phyloP scores from a whole-genome alignment of 2,113 vertebrate genomes.

The Chloebia gouldiae region DNA sequence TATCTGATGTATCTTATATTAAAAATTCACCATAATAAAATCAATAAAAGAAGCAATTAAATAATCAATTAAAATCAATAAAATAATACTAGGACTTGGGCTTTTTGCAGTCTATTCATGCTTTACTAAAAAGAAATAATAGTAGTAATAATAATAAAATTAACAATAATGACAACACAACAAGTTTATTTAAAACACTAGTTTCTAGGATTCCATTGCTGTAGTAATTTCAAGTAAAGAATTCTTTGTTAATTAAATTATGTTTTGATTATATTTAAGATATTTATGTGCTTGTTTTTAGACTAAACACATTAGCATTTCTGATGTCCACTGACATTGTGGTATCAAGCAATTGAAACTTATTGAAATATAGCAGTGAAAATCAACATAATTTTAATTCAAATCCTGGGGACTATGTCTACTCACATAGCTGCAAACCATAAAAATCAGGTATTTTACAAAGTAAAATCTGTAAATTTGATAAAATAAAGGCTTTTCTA shows the following conservation, averaged over 20 bases:
- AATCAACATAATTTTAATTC: background rate
- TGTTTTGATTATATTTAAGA: background rate
- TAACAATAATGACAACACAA: background rate
- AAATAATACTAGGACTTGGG: rapidly evolving
- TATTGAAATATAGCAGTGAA: background rate
- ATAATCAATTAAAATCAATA: background rate
- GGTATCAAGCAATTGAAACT: background rate
- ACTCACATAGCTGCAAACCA: background rate
- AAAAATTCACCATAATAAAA: too few relatives aligned
- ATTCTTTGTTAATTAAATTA: background rate
- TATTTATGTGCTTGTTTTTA: background rate
- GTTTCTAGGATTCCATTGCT: background rate
- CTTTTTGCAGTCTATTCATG: background rate
- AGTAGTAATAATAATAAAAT: too few relatives aligned
- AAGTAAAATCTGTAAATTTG: background rate
- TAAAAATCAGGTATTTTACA: background rate
- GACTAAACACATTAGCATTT: background rate
- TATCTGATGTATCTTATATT: too few relatives aligned
- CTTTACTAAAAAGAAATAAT: background rate
- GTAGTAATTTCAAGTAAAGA: background rate
- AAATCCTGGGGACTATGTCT: background rate
- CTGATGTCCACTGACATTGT: background rate
- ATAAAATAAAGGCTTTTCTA: background rate
- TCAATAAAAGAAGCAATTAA: too few relatives aligned
- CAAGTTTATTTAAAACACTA: background rate